Base-by-base conservation (phyloP, 1,140 invertebrate genomes). In the Ostrea denselamellosa region DNA sequence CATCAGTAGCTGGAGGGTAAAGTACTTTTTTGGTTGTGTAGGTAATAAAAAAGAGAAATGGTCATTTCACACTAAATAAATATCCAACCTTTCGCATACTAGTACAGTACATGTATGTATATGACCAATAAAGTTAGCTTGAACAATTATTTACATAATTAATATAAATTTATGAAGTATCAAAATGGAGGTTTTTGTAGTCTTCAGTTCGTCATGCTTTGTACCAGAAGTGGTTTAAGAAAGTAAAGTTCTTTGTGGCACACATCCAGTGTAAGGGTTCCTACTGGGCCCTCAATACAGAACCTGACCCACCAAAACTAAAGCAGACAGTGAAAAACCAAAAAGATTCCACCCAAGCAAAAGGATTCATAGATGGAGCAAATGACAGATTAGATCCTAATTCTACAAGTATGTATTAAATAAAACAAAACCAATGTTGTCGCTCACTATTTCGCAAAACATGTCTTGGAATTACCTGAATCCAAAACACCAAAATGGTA, bases 171-270 rank as follows among this genome's bases (percentile, higher is more conserved):
- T 44, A 44, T 44, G 34, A 5, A 44, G 34, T 44, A 44, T 44
- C 34, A 44, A 44, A 44, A 44, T 44, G 34, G 5, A 88, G 77
- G 86, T 22, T 68, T 54, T 88, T 90, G 54, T 88, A 93, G 93
- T 93, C 92, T 89, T 93, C 93, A 3, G 90, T 93, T 34, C 85
- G 93, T 28, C 93, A 93, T 92, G 93, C 93, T 8, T 88, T 93
- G 8, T 93, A 93, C 85, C 93, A 93, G 88, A 93, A 93, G 85
- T 93, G 92, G 93, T 93, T 93, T 86, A 88, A 87, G 81, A 93
- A 93, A 85, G 89, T 93, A 8, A 85, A 86, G 14, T 92, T 93
- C 86, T 85, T 28, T 25, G 89, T 85, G 12, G 88, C 88, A 87
- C 85, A 86, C 10, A 93, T 93, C 71, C 91, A 85, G 68, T 90